A percentile compares a stretch with the other conserved stretches of the same genome.
Conservation (phyloP, 2,888 invertebrate genomes). For the Gymnocheta viridis region DNA sequence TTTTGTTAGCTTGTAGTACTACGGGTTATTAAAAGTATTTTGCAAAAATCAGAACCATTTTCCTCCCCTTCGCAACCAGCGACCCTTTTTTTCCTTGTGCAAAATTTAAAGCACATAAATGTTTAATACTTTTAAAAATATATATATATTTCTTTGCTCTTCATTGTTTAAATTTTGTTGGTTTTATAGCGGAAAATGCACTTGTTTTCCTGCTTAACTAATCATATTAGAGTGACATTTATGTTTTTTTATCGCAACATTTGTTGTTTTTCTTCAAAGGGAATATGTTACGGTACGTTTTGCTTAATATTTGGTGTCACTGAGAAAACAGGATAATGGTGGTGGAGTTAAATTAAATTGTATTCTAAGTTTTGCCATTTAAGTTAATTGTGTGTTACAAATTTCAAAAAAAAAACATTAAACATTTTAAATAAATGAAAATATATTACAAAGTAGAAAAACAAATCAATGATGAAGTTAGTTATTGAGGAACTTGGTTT, state of each 20-base stretch:
- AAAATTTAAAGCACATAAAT: constrained; percentile 64
- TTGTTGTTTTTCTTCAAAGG: constrained; percentile 16
- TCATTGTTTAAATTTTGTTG: constrained; percentile 47
- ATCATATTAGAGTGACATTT: constrained; percentile 56
- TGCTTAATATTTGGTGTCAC: neutral
- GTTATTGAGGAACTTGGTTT: too few relatives aligned
- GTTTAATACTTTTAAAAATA: constrained; percentile 54
- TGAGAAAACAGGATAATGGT: neutral
- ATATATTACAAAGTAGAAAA: neutral
- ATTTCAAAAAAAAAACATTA: constrained; percentile 38
- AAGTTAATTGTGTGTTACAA: constrained; percentile 65
- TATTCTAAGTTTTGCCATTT: constrained; percentile 50
- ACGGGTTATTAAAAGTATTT: constrained; percentile 63
- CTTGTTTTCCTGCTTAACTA: constrained; percentile 49
- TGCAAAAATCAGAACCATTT: constrained; percentile 55
- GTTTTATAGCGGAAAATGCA: constrained; percentile 48
- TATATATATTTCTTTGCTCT: constrained; percentile 26
- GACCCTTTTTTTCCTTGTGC: constrained; percentile 38
- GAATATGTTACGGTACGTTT: constrained; percentile 28
- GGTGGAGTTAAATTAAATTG: constrained; percentile 55
- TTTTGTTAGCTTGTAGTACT: constrained; percentile 29
- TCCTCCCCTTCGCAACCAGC: constrained; percentile 38
- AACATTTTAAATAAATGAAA: constrained; percentile 57
- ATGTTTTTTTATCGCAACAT: constrained; percentile 29
- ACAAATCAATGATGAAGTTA: neutral